Evolutionary conservation across 1,140 invertebrate species (phyloP).

Genomic region (Delia radicum): DNA sequence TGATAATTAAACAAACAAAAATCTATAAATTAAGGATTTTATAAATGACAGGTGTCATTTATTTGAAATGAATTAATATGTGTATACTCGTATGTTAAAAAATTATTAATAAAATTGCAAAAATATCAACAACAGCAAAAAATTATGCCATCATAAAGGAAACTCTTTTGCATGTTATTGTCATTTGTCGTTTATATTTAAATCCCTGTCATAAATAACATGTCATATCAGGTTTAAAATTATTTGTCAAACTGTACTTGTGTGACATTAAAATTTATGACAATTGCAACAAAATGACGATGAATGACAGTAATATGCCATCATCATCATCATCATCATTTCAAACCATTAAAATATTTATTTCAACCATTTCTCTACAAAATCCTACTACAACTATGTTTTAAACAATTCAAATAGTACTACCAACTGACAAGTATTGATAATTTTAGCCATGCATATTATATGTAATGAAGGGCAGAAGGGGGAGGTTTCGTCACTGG

Average conservation of each 20-base stretch:
- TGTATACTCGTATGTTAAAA: not conserved
- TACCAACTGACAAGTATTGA: slow-evolving; percentile 21
- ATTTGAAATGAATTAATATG: not conserved
- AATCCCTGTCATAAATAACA: slow-evolving; percentile 21
- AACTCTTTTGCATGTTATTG: not conserved
- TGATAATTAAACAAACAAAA: slow-evolving; percentile 19
- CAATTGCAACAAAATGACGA: slow-evolving; percentile 19
- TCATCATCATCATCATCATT: slow-evolving; percentile 13
- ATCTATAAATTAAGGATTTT: not conserved
- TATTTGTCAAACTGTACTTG: slow-evolving; percentile 43
- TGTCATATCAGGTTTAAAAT: slow-evolving; percentile 37
- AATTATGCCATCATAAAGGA: not conserved
- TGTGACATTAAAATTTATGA: slow-evolving; percentile 23
- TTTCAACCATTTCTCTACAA: not conserved
- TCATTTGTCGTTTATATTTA: not conserved
- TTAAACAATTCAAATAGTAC: not conserved
- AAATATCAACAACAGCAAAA: not conserved
- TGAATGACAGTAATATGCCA: slow-evolving; percentile 20
- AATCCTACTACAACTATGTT: slow-evolving; percentile 9
- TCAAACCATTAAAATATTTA: slow-evolving; percentile 13
- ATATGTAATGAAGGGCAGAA: too few species aligned
- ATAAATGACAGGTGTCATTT: slow-evolving; percentile 18
- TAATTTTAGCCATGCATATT: slow-evolving; percentile 12
- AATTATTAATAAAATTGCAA: not conserved
- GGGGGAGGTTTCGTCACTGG: too few species aligned